phyloP scores from a whole-genome alignment of 1,140 invertebrate genomes.

The Cyclargus thomasi region DNA sequence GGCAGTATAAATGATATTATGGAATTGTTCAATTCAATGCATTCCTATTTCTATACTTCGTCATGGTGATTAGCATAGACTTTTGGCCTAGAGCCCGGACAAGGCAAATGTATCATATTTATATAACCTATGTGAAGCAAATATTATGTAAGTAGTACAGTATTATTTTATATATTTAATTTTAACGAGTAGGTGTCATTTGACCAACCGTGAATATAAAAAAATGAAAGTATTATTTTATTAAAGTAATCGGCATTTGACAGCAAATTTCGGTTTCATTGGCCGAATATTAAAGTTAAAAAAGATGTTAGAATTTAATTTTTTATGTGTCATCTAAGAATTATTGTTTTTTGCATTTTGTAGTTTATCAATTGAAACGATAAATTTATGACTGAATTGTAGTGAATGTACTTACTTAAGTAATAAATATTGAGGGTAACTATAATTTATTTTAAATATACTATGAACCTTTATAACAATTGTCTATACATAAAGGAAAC shows the following conservation, averaged over 20 bases:
- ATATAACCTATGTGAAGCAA: not conserved
- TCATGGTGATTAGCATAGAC: no score
- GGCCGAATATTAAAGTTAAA: no score
- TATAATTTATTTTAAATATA: no score
- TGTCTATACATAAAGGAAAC: no score
- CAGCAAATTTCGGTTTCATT: no score
- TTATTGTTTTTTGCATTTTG: not conserved
- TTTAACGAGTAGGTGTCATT: not conserved
- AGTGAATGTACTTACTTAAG: constrained; percentile 1
- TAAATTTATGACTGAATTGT: constrained; percentile 1
- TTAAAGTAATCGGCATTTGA: no score
- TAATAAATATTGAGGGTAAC: not conserved
- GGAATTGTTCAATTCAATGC: no score
- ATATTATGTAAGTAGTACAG: not conserved
- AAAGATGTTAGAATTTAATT: no score
- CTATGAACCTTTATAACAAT: no score
- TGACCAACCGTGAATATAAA: not conserved
- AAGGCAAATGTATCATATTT: not conserved
- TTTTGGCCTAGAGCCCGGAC: not conserved
- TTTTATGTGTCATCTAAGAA: no score
- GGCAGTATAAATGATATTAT: no score
- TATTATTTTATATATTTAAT: constrained; percentile 7
- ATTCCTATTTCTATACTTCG: no score
- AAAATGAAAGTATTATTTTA: not conserved
- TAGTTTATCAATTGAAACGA: not conserved